Evolutionary conservation across 2,888 invertebrate genomes (phyloP).

Genomic region (Tetranychus piercei): DNA sequence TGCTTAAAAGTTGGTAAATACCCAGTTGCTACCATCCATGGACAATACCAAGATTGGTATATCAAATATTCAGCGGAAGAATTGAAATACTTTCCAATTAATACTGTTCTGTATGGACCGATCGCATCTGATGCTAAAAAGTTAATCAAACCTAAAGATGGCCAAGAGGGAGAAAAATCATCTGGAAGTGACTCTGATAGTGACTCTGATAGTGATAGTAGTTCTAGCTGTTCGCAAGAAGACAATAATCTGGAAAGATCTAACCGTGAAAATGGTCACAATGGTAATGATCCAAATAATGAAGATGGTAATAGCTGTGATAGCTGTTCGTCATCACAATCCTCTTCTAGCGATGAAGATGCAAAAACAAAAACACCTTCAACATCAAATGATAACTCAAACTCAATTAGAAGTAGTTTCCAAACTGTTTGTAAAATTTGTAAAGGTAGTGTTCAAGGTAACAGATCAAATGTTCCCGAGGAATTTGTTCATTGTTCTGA

Average conservation of each 20-base stretch:
- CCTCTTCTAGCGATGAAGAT: not conserved
- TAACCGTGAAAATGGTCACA: not conserved
- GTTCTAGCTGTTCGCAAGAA: conserved; percentile 10
- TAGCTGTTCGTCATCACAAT: conserved; percentile 9
- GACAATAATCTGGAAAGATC: too few relatives aligned
- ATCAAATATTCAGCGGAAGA: conserved; percentile 61
- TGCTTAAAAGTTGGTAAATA: conserved; percentile 39
- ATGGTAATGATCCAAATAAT: not conserved
- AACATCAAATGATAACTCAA: too few relatives aligned
- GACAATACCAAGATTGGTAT: conserved; percentile 82
- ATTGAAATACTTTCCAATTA: conserved; percentile 75
- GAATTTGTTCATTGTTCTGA: conserved; percentile 43
- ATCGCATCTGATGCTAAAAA: conserved; percentile 17
- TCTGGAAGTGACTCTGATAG: conserved; percentile 37
- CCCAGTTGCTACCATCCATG: conserved; percentile 81
- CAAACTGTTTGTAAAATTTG: conserved; percentile 26
- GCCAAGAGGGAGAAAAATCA: not conserved
- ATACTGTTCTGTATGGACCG: conserved; percentile 57
- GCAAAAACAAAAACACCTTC: not conserved
- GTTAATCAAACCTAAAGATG: conserved; percentile 18
- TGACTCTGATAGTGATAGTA: conserved; percentile 28
- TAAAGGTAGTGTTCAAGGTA: conserved; percentile 29
- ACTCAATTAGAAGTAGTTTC: not conserved
- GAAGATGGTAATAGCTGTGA: not conserved
- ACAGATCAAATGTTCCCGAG: conserved; percentile 38